phyloP scores from a whole-genome alignment of 1,140 invertebrate species.

The Melipona quadrifasciata region DNA sequence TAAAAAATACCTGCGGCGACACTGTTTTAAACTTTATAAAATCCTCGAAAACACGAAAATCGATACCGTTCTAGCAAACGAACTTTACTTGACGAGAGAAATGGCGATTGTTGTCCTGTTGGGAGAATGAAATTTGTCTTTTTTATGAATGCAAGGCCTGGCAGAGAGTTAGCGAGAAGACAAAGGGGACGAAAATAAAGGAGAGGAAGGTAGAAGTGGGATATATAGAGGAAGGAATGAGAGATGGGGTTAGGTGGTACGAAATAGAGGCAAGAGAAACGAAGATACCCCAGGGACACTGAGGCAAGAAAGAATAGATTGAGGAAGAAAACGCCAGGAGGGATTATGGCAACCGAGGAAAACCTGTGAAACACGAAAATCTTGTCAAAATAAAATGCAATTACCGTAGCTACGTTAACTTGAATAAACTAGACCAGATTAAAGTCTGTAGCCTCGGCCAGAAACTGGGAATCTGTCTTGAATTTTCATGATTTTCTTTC shows the following conservation, averaged over 20 bases:
- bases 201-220: background rate
- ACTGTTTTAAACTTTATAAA: background rate
- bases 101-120: background rate
- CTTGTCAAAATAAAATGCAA: constrained; percentile 24
- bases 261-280: background rate
- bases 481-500: background rate
- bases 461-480: background rate
- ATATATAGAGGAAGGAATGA: background rate
- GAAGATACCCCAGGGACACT: constrained; percentile 9
- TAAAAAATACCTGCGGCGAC: too few relatives aligned
- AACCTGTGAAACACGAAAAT: background rate
- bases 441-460: background rate
- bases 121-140: background rate
- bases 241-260: background rate
- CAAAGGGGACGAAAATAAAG: background rate
- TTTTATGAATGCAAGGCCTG: background rate
- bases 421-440: background rate
- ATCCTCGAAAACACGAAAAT: background rate
- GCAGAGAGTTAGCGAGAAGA: background rate
- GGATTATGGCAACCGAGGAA: background rate
- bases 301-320: constrained; percentile 4
- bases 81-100: background rate
- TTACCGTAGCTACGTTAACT: background rate
- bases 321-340: background rate
- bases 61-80: too few relatives aligned